These are phyloP conservation scores for Octonoba sinensis DNA, from an alignment of 2,888 invertebrate genomes.

Conservation along the genomic window DNA sequence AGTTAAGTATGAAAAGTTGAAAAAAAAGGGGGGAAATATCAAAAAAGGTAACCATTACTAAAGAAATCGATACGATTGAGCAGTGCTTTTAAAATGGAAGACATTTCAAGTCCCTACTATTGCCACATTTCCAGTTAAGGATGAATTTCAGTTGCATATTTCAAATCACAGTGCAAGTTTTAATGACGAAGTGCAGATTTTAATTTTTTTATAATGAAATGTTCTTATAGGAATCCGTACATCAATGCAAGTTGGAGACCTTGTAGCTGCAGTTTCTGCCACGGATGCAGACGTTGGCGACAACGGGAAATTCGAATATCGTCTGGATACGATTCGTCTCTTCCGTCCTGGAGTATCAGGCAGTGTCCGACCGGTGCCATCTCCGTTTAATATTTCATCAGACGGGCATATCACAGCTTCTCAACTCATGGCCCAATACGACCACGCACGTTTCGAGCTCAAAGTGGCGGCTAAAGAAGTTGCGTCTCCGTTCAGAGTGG, in stretches of 20 bases:
- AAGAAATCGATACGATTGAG: no score
- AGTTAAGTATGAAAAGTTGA: no score
- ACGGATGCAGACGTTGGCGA: constrained; percentile 86
- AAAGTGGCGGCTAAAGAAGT: constrained; percentile 86
- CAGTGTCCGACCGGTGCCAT: constrained; percentile 76
- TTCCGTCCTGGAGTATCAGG: constrained; percentile 66
- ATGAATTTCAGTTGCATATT: no score
- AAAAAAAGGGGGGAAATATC: no score
- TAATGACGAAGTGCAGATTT: no score
- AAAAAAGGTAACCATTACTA: no score
- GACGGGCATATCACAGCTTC: constrained; percentile 82
- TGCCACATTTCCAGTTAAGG: no score
- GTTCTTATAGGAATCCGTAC: constrained; percentile 78
- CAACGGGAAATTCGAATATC: constrained; percentile 86
- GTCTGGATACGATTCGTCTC: constrained; percentile 69
- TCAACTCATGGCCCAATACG: constrained; percentile 87
- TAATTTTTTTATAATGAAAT: no score
- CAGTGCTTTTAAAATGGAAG: no score
- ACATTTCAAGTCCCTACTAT: no score
- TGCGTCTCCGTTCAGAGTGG: constrained; percentile 83
- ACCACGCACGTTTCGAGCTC: constrained; percentile 87
- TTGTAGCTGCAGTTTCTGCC: constrained; percentile 82
- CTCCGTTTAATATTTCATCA: constrained; percentile 85
- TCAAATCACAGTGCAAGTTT: no score
- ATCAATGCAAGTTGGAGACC: constrained; percentile 81